Evolutionary conservation across 1,140 invertebrate species (phyloP).

Genomic region (Gryon sp.): DNA sequence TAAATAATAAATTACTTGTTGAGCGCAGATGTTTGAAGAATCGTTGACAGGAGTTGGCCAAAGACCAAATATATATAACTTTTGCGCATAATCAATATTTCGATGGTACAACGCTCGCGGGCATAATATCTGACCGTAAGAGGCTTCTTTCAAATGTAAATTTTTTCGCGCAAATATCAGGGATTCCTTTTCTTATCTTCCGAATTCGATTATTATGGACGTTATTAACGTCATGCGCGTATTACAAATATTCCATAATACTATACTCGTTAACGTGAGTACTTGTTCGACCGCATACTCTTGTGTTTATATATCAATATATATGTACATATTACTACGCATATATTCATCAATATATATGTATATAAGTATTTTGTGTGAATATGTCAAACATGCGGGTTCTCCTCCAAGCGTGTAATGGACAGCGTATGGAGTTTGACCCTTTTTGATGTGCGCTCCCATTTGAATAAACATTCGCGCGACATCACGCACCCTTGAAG

Average conservation of each 20-base stretch:
- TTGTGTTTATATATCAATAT: too few relatives aligned
- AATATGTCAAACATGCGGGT: not conserved
- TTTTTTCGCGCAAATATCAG: constrained; percentile 17
- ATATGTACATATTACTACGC: too few relatives aligned
- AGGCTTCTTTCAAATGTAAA: constrained; percentile 37
- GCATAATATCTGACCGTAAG: constrained; percentile 16
- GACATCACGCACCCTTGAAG: constrained; percentile 55
- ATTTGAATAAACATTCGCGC: constrained; percentile 72
- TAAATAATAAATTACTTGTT: constrained; percentile 1
- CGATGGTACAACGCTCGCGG: constrained; percentile 3
- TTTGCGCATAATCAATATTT: constrained; percentile 29
- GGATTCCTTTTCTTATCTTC: constrained; percentile 43
- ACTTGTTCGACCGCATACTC: constrained; percentile 39
- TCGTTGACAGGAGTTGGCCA: constrained; percentile 8
- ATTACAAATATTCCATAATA: constrained; percentile 43
- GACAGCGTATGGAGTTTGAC: constrained; percentile 29
- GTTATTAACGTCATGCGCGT: constrained; percentile 40
- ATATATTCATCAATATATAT: too few relatives aligned
- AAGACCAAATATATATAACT: constrained; percentile 15
- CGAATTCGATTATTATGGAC: constrained; percentile 38
- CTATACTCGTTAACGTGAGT: constrained; percentile 42
- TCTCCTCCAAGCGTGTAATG: constrained; percentile 25
- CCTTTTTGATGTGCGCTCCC: constrained; percentile 48
- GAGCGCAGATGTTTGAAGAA: constrained; percentile 3
- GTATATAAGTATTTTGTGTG: too few relatives aligned